Evolutionary conservation across 2,113 vertebrate genomes (phyloP).

Genomic region (Zosterops hypoxanthus): DNA sequence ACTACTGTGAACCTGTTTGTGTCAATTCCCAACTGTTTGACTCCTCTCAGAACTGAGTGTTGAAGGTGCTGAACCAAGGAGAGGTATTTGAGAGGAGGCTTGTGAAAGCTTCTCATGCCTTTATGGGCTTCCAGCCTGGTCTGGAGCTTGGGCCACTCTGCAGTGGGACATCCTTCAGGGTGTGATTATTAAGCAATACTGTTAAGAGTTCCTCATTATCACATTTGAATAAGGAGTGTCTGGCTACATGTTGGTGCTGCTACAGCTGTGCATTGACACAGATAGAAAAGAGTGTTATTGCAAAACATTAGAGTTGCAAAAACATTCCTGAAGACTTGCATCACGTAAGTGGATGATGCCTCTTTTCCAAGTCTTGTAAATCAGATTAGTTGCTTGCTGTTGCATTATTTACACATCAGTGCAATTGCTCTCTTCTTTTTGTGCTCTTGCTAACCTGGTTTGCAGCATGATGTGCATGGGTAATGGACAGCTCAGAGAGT

Average conservation of each 20-base stretch:
- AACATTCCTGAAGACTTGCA: slow-evolving; percentile 10
- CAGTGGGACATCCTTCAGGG: background rate
- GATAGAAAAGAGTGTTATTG: background rate
- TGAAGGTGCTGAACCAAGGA: background rate
- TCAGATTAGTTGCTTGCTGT: background rate
- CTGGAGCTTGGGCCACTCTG: background rate
- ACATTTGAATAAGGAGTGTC: slow-evolving; percentile 32
- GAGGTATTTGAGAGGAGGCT: background rate
- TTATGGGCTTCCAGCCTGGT: background rate
- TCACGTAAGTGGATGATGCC: background rate
- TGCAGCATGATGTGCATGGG: background rate
- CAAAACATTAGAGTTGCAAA: slow-evolving; percentile 14
- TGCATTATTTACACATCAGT: slow-evolving; percentile 15
- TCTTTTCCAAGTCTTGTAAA: background rate
- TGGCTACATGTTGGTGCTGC: background rate
- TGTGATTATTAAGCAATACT: background rate
- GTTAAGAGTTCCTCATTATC: background rate
- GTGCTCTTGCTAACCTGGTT: background rate
- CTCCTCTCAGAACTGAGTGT: background rate
- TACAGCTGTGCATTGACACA: background rate
- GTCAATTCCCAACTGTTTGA: background rate
- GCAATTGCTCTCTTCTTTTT: background rate
- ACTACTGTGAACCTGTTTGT: background rate
- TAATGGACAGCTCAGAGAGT: background rate
- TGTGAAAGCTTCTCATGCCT: background rate